phyloP scores from a whole-genome alignment of 2,797 vertebrate genomes.

The Tarsius wallacei region DNA sequence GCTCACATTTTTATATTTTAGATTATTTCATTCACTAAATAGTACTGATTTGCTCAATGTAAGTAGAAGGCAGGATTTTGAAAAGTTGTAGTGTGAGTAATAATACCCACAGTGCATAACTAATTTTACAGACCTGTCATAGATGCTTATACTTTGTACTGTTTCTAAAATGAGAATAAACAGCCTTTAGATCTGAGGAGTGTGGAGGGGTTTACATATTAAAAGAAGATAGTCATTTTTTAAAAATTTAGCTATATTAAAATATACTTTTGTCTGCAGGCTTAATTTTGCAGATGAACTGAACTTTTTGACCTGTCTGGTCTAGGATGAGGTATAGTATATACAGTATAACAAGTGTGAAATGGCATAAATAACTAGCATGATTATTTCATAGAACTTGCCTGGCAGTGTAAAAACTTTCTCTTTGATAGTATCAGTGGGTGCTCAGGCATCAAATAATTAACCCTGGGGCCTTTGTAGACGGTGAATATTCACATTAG shows the following conservation, averaged over 20 bases:
- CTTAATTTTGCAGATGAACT: slow-evolving; percentile 61
- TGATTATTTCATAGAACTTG: slow-evolving; percentile 37
- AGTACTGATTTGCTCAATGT: slow-evolving; percentile 28
- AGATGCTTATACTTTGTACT: neutral
- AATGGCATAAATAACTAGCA: slow-evolving; percentile 21
- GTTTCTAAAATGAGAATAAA: slow-evolving; percentile 38
- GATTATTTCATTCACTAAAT: slow-evolving; percentile 37
- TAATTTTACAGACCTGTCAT: slow-evolving; percentile 14
- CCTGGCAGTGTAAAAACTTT: slow-evolving; percentile 12
- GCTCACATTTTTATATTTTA: slow-evolving; percentile 15
- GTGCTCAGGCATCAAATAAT: neutral
- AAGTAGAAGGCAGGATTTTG: slow-evolving; percentile 25
- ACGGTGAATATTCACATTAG: neutral
- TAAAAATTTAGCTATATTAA: neutral
- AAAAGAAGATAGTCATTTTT: neutral
- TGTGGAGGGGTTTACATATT: slow-evolving; percentile 24
- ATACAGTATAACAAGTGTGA: neutral
- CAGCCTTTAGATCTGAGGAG: neutral
- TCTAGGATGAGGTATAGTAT: neutral
- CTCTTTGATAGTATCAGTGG: slow-evolving; percentile 28
- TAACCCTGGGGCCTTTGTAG: slow-evolving; percentile 17
- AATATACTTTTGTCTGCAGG: neutral
- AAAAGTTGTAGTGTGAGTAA: neutral
- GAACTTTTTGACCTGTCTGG: neutral
- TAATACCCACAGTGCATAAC: neutral